Evolutionary conservation across 2,113 vertebrate genomes (phyloP), one percentile per base, ranked within the genome.

Genomic region (Trichomycterus rosablanca): DNA sequence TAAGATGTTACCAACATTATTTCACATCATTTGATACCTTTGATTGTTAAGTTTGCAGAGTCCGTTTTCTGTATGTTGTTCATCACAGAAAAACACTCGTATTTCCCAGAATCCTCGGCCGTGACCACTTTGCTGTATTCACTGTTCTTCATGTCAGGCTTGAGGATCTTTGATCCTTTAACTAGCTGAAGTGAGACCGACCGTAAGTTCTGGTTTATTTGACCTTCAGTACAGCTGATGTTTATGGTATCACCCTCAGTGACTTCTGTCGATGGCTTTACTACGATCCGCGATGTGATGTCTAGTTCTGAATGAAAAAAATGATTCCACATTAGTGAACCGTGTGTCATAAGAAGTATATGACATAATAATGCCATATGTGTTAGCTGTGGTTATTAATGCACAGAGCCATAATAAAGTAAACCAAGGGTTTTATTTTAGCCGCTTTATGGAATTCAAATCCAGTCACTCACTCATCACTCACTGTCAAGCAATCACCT

Each of bases 201-300:
- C 0, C 0, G 0, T 9, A 0, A 43, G 11, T 1, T 3, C 1
- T 1, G 1, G 3, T 2, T 0, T 11, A 2, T 3, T 6, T 3
- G 16, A 5, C 1, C 18, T 30, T 73, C 14, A 3, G 3, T 49
- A 59, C 86, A 88, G 0, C 4, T 52, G 53, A 87, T 60, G 32
- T 6, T 12, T 7, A 89, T 67, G 0, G 1, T 7, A 56, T 89
- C 87, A 35, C 86, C 87, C 62, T 89, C 87, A 2, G 70, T 81
- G 45, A 88, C 22, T 0, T 62, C 18, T 2, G 44, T 1, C 16
- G n/a, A 4, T 1, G 84, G 83, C 2, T 0, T 20, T 37, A 87
- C 73, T 35, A 57, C 49, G 63, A 89, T 49, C 2, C 30, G 45
- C 0, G 76, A 69, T 2, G 0, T 24, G 40, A 84, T 58, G 16